A percentile compares a stretch with the other conserved stretches of the same genome.
Conservation (phyloP, 2,888 invertebrate species). For the Alviniconcha strummeri region DNA sequence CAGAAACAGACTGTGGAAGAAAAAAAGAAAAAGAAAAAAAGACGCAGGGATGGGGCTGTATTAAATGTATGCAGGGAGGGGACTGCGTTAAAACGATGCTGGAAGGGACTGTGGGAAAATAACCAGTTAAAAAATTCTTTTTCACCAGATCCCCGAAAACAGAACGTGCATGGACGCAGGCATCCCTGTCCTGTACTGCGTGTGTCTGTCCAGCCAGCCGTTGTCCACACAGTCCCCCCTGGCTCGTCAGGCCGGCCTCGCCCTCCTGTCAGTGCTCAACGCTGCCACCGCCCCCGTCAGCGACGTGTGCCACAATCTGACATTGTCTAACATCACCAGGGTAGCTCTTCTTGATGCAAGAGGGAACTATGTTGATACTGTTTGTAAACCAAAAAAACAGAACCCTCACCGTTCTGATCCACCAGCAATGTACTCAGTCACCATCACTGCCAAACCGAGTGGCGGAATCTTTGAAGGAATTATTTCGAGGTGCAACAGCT, state of each 20-base stretch:
- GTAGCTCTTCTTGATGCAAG: not conserved
- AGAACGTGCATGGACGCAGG: not conserved
- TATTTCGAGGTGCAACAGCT: not conserved
- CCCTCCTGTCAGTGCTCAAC: not conserved
- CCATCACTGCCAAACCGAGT: not conserved
- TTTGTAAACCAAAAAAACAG: not conserved
- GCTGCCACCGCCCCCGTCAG: not conserved
- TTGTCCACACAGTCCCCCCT: not conserved
- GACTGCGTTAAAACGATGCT: no score
- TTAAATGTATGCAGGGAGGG: no score
- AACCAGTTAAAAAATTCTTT: no score
- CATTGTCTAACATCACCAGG: not conserved
- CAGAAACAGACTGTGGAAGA: no score
- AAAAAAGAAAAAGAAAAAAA: no score
- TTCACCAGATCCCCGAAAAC: not conserved
- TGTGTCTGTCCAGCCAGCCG: not conserved
- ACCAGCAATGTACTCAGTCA: not conserved
- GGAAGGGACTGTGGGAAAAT: no score
- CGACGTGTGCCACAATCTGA: not conserved
- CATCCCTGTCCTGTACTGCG: constrained; percentile 10
- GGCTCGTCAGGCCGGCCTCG: not conserved
- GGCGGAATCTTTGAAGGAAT: not conserved
- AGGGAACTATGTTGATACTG: not conserved
- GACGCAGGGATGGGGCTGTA: no score
- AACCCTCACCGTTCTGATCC: not conserved